A percentile compares a stretch with the other conserved stretches of the same genome.
These are phyloP conservation scores for Lordiphosa andalusiaca DNA, from an alignment of 2,888 invertebrate species.

Conservation along the genomic window DNA sequence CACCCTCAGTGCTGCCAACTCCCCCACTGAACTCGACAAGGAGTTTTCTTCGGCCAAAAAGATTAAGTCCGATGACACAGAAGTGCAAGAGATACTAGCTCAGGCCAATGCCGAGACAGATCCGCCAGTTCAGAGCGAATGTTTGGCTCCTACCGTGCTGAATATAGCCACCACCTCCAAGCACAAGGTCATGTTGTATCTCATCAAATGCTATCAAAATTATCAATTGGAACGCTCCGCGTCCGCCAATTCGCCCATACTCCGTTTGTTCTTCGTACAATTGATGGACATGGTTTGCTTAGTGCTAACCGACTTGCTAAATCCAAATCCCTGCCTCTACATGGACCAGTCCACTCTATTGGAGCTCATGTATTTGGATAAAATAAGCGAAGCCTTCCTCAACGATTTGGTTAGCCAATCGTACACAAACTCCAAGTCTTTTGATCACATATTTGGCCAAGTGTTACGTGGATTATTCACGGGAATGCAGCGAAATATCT, in stretches of 20 bases:
- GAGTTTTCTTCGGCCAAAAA: slow-evolving; percentile 81
- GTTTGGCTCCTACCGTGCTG: slow-evolving; percentile 39
- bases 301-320: slow-evolving; percentile 74
- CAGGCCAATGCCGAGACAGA: slow-evolving; percentile 73
- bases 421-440: slow-evolving; percentile 78
- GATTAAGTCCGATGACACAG: slow-evolving; percentile 80
- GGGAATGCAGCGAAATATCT: slow-evolving; percentile 79
- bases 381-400: slow-evolving; percentile 84
- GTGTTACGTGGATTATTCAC: slow-evolving; percentile 77
- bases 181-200: slow-evolving; percentile 75
- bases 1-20: too few species aligned
- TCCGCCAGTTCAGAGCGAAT: slow-evolving; percentile 17
- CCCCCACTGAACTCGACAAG: slow-evolving; percentile 29
- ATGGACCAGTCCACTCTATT: slow-evolving; percentile 82
- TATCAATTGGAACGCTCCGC: slow-evolving; percentile 50
- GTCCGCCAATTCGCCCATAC: slow-evolving; percentile 17
- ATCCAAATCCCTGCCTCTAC: slow-evolving; percentile 66
- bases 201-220: slow-evolving; percentile 75
- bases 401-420: slow-evolving; percentile 82
- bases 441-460: slow-evolving; percentile 77
- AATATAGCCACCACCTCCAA: slow-evolving; percentile 58
- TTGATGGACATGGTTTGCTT: slow-evolving; percentile 70
- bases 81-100: slow-evolving; percentile 78
- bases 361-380: slow-evolving; percentile 83
- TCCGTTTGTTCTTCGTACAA: slow-evolving; percentile 47